Conservation (phyloP, 2,797 vertebrate genomes). For the Chloroceryle amazona region DNA sequence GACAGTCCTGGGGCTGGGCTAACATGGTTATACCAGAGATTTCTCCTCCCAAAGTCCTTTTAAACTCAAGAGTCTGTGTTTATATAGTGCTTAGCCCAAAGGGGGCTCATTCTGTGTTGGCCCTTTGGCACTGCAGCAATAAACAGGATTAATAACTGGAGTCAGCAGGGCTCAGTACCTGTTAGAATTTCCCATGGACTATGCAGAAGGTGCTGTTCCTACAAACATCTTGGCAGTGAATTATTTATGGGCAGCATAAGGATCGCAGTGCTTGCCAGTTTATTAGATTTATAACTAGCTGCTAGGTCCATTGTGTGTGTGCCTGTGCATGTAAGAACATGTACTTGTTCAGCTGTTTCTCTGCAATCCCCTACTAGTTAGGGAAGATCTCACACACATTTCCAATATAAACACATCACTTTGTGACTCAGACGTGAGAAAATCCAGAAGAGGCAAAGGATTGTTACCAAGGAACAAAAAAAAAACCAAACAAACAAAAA, state of each 20-base stretch:
- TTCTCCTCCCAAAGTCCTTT: conserved; percentile 24
- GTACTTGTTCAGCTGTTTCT: conserved; percentile 9
- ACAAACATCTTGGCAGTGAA: conserved; percentile 71
- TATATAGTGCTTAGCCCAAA: conserved; percentile 48
- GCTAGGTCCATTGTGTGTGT: conserved; percentile 10
- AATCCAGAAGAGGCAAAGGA: conserved; percentile 17
- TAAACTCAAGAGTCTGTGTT: conserved; percentile 56
- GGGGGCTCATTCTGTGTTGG: conserved; percentile 28
- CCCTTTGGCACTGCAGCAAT: conserved; percentile 61
- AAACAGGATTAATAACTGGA: conserved; percentile 68
- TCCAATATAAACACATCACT: conserved; percentile 25
- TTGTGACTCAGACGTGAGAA: neutral
- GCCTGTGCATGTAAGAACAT: neutral
- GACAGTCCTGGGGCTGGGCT: conserved; percentile 35
- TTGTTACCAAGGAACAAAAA: neutral
- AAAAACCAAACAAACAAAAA: no score
- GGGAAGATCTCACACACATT: neutral
- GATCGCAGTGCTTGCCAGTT: conserved; percentile 50
- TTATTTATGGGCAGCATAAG: conserved; percentile 76
- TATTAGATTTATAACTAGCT: conserved; percentile 73
- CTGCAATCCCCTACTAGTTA: neutral
- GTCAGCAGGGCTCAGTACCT: conserved; percentile 55
- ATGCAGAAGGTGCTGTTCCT: conserved; percentile 69
- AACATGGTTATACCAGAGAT: neutral
- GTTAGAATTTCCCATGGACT: conserved; percentile 62